Percentiles rank a stretch among this genome's conserved stretches.
Conservation (phyloP, 2,797 vertebrate species). For the Gymnodraco acuticeps region DNA sequence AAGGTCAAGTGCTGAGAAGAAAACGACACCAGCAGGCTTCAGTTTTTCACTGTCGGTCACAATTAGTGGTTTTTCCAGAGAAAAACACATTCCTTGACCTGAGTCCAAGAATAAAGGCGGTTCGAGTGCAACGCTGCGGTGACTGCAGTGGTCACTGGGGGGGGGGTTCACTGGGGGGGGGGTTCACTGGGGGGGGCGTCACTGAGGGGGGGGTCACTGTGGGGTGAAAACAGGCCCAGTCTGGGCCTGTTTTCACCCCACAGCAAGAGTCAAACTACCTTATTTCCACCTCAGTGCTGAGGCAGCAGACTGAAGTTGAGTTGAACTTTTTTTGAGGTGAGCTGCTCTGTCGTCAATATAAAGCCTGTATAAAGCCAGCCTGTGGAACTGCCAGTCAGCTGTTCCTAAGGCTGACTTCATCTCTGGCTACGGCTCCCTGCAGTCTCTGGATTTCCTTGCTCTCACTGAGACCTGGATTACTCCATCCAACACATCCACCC, state of each 20-base stretch:
- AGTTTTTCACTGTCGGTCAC: conserved; percentile 65
- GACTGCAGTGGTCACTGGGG: conserved; percentile 63
- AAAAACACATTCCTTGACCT: conserved; percentile 79
- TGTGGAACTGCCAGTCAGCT: too few species aligned
- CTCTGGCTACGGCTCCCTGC: too few species aligned
- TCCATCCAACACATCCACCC: too few species aligned
- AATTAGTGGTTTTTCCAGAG: conserved; percentile 81
- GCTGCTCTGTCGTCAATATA: conserved; percentile 1
- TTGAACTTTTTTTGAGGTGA: conserved; percentile 5
- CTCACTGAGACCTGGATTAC: too few species aligned
- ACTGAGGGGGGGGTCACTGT: conserved; percentile 67
- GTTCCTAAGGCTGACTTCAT: too few species aligned
- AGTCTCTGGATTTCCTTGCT: too few species aligned
- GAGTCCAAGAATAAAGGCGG: conserved; percentile 67
- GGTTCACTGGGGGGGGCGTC: conserved; percentile 67
- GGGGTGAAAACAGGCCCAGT: conserved; percentile 72
- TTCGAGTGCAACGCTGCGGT: conserved; percentile 70
- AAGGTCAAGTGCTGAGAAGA: conserved; percentile 61
- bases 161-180: conserved; percentile 61
- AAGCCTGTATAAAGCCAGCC: too few species aligned
- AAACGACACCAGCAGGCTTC: conserved; percentile 73
- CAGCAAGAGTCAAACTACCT: conserved; percentile 66
- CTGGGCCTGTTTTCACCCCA: too few species aligned
- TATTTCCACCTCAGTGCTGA: conserved; percentile 11
- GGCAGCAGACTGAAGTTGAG: background rate